Evolutionary conservation across 2,888 invertebrate species (phyloP).

Genomic region (Macaria notata): DNA sequence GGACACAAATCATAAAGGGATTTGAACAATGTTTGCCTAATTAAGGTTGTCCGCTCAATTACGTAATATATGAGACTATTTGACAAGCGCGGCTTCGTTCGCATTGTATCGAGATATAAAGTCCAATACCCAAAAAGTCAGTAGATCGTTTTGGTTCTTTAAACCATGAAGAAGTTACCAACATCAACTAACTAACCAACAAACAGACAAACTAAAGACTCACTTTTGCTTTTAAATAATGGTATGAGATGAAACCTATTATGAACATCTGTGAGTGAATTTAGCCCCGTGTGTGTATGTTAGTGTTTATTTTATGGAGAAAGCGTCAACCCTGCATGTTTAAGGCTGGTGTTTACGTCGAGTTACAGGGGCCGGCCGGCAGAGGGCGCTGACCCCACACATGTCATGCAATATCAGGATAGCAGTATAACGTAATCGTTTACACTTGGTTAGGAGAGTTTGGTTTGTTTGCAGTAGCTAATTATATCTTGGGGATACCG

Average conservation of each 20-base stretch:
- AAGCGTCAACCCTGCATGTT: constrained; percentile 55
- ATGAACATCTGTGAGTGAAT: constrained; percentile 25
- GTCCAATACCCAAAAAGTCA: too few species aligned
- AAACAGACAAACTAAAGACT: too few species aligned
- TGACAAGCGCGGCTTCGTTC: too few species aligned
- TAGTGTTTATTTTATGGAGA: constrained; percentile 32
- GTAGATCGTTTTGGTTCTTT: too few species aligned
- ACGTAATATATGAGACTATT: background rate
- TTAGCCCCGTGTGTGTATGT: constrained; percentile 31
- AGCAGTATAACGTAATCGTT: constrained; percentile 30
- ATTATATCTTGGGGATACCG: constrained; percentile 10
- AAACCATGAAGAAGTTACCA: too few species aligned
- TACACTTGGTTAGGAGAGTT: constrained; percentile 19
- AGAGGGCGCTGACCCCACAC: constrained; percentile 66
- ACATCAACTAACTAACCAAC: too few species aligned
- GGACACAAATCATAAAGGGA: constrained; percentile 15
- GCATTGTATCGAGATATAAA: too few species aligned
- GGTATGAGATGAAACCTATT: background rate
- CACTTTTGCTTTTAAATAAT: too few species aligned
- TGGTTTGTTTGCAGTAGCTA: constrained; percentile 16
- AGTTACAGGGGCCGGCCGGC: constrained; percentile 59
- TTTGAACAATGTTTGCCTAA: constrained; percentile 21
- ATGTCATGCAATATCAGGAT: constrained; percentile 32
- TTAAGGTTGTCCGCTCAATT: constrained; percentile 26
- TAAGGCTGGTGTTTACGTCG: constrained; percentile 63